Evolutionary conservation across 2,797 vertebrate species (phyloP), one percentile per base, ranked within the genome.

Genomic region (Champsocephalus esox): DNA sequence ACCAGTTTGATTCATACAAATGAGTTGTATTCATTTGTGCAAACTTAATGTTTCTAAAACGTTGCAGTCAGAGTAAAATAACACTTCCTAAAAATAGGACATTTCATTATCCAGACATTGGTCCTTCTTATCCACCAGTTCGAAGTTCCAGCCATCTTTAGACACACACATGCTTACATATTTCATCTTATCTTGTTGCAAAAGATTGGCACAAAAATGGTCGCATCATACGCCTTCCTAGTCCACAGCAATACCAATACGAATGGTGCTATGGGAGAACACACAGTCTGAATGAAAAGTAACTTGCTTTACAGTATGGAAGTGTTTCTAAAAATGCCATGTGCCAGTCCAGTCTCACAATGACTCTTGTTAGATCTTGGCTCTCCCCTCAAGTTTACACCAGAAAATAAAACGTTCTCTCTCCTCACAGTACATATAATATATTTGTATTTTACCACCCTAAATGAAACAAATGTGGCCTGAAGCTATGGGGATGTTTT

Each of bases 401-500:
- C 8, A 64, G 13, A 9, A 21, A 2, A 46, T 41, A 57, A 38
- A 64, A 13, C 50, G 55, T 9, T 54, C 16, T 59, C 17, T 59
- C 19, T 64, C 12, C 34, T 61, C 48, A 54, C 45, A 50, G 16
- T 14, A 57, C 43, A 74, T 38, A 44, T 57, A 19, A 19, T 51
- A 34, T 55, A 41, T 51, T 34, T 70, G 66, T 46, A 46, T 49
- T 73, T 51, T 66, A 70, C 56, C 52, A 70, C 28, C 19, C 28
- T 17, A 59, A 58, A 70, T 75, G 46, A 46, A 56, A 19, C 62
- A 4, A 34, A 54, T 85, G 51, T 66, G 64, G 72, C 81, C 71
- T 78, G 19, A 66, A 60, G 79, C 58, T 73, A 3, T 65, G 54
- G 49, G 32, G 41, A 78, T 80, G 51, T 12, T 73, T 87, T 79